Evolutionary conservation across 2,113 vertebrate species (phyloP).

Genomic region (Erpornis zantholeuca): DNA sequence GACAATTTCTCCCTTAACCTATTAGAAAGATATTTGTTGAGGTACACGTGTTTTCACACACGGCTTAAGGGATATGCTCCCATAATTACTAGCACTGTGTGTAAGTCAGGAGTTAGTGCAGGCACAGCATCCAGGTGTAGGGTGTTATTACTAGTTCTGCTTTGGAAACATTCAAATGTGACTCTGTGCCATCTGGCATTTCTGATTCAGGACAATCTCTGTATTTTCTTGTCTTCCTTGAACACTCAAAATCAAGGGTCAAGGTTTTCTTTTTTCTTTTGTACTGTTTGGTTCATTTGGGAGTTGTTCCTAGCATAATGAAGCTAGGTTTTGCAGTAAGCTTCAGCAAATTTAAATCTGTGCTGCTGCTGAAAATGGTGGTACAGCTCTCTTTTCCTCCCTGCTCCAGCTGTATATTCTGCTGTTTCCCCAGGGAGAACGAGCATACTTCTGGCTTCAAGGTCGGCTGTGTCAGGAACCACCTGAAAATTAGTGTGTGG

Average conservation of each 20-base stretch:
- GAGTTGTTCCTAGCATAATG: neutral
- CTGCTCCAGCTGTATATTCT: neutral
- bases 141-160: neutral
- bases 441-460: neutral
- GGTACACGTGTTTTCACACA: neutral
- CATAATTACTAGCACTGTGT: neutral
- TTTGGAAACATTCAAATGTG: neutral
- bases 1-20: neutral
- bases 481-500: neutral
- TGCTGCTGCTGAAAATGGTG: neutral
- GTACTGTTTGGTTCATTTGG: neutral
- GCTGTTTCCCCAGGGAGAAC: neutral
- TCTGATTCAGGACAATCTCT: neutral
- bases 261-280: neutral
- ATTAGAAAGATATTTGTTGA: neutral
- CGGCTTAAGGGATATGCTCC: neutral
- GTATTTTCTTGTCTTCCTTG: neutral
- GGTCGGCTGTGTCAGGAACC: neutral
- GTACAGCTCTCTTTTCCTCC: neutral
- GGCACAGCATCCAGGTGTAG: neutral
- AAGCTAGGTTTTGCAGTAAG: neutral
- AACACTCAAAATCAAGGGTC: neutral
- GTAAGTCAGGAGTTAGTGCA: neutral
- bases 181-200: neutral
- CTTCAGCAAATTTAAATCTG: constrained; percentile 1